These are phyloP conservation scores for Sebastes trivittatus DNA, from an alignment of 2,797 vertebrate species.

Conservation along the genomic window DNA sequence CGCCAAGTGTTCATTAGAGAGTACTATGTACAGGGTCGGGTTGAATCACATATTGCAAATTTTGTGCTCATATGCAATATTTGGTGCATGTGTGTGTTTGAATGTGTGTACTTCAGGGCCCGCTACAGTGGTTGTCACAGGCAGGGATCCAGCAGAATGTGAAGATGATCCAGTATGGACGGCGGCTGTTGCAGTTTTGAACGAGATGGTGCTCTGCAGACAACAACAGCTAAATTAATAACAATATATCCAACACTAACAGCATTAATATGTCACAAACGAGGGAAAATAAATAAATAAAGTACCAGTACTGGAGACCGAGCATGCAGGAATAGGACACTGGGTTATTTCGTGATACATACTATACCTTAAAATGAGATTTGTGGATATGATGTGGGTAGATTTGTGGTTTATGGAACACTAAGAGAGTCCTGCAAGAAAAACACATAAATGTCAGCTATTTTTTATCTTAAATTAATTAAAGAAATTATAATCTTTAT, in stretches of 20 bases:
- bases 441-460: background rate
- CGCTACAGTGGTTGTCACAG: conserved; percentile 21
- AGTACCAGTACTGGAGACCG: background rate
- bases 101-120: conserved; percentile 52
- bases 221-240: conserved; percentile 25
- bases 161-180: conserved; percentile 33
- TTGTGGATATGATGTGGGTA: conserved; percentile 84
- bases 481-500: background rate
- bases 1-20: background rate
- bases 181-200: conserved; percentile 37
- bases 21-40: background rate
- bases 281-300: background rate
- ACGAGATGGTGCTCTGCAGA: conserved; percentile 63
- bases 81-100: background rate
- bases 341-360: conserved; percentile 25
- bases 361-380: conserved; percentile 87
- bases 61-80: background rate
- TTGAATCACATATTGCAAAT: background rate
- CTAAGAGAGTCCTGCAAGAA: conserved; percentile 84
- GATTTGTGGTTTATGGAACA: conserved; percentile 89
- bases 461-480: background rate
- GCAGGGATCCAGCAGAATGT: conserved; percentile 20
- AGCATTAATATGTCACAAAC: background rate
- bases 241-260: background rate
- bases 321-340: background rate